A percentile compares a stretch with the other conserved stretches of the same genome.
These are phyloP conservation scores for Vidua macroura DNA, from an alignment of 2,113 vertebrate genomes.

Conservation along the genomic window DNA sequence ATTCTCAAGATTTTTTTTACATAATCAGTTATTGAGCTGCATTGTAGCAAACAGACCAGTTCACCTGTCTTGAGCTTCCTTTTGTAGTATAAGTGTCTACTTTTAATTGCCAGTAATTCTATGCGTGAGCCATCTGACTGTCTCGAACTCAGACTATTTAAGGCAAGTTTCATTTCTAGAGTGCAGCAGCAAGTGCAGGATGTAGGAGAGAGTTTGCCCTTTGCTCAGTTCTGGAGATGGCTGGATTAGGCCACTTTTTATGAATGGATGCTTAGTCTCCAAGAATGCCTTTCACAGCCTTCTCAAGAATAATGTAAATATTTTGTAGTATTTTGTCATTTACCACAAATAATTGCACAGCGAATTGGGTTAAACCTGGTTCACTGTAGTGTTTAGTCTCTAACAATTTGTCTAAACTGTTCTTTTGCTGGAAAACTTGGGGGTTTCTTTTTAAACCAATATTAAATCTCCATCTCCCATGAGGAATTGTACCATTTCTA, in stretches of 20 bases:
- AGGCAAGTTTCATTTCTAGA: background rate
- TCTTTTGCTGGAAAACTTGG: background rate
- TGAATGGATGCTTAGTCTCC: background rate
- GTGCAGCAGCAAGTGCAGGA: background rate
- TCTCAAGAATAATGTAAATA: background rate
- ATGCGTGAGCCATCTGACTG: background rate
- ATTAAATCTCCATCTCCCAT: background rate
- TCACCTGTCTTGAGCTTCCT: background rate
- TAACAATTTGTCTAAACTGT: background rate
- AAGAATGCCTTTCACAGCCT: background rate
- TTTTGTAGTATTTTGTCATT: background rate
- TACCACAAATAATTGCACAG: background rate
- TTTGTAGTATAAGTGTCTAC: background rate
- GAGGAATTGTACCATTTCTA: background rate
- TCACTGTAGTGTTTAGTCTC: background rate
- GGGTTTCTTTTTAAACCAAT: background rate
- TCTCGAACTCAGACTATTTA: background rate
- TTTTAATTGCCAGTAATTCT: background rate
- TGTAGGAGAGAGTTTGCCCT: background rate
- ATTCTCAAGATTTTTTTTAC: background rate
- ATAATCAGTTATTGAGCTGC: background rate
- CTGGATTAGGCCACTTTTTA: background rate
- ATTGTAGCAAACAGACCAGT: background rate
- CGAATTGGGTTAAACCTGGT: background rate
- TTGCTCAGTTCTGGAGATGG: background rate